phyloP scores from a whole-genome alignment of 2,888 invertebrate genomes.

The Tipula lateralis region DNA sequence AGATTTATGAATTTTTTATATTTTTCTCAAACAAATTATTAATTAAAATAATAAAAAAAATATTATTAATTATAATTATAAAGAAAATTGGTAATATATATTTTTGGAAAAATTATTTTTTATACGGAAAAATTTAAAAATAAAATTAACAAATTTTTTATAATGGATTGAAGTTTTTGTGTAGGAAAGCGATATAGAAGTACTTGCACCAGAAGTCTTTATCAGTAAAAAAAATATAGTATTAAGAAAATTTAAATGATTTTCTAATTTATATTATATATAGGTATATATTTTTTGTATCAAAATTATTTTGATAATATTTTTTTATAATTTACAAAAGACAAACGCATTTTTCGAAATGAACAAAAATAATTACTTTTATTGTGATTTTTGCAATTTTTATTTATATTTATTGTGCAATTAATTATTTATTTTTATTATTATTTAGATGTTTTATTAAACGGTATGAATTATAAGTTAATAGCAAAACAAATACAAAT shows the following conservation, averaged over 20 bases:
- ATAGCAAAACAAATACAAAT: conserved; percentile 5
- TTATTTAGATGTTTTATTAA: not conserved
- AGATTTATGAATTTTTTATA: conserved; percentile 25
- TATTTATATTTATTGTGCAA: not conserved
- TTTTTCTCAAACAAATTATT: not conserved
- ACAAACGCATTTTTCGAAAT: not conserved
- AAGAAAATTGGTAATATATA: conserved; percentile 27
- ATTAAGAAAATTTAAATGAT: conserved; percentile 5
- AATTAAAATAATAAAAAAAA: conserved; percentile 3
- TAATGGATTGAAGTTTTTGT: not conserved
- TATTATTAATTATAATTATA: conserved; percentile 25
- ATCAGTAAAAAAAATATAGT: not conserved
- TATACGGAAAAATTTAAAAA: conserved; percentile 25
- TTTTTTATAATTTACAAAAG: conserved; percentile 25
- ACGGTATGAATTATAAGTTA: not conserved
- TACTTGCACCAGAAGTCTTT: conserved; percentile 20
- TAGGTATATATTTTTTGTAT: not conserved
- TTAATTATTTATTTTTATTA: not conserved
- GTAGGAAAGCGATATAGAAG: conserved; percentile 4
- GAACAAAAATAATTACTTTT: not conserved
- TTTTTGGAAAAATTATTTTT: conserved; percentile 28
- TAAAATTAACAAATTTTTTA: conserved; percentile 19
- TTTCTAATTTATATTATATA: not conserved
- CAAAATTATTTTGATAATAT: conserved; percentile 27
- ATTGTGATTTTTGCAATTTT: not conserved